phyloP scores from a whole-genome alignment of 1,140 invertebrate genomes.

The Zophobas morio region DNA sequence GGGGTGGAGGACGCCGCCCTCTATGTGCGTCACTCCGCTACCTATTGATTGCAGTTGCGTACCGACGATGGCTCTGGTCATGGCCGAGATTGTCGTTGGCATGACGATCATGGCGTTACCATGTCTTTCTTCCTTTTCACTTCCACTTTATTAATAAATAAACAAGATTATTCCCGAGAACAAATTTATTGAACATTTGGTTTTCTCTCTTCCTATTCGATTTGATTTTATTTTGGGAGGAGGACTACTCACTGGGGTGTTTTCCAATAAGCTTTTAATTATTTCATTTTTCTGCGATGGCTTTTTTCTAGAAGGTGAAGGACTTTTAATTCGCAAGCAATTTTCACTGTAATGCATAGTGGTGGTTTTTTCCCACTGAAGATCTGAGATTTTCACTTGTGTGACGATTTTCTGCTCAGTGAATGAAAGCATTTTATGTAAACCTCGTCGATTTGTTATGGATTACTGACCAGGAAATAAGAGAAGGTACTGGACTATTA shows the following conservation, averaged over 20 bases:
- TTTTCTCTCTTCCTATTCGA: conserved; percentile 1
- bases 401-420: conserved; percentile 24
- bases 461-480: conserved; percentile 42
- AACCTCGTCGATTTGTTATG: conserved; percentile 27
- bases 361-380: too few relatives aligned
- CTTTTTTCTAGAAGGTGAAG: not conserved
- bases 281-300: not conserved
- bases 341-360: not conserved
- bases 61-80: conserved; percentile 55
- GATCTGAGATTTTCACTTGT: too few relatives aligned
- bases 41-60: conserved; percentile 61
- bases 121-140: conserved; percentile 49
- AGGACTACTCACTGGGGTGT: not conserved
- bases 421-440: conserved; percentile 23
- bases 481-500: conserved; percentile 42
- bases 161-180: conserved; percentile 39
- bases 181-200: conserved; percentile 28
- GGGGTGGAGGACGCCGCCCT: conserved; percentile 52
- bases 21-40: conserved; percentile 57
- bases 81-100: conserved; percentile 57
- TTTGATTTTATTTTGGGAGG: conserved; percentile 4
- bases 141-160: conserved; percentile 44
- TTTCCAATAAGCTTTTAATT: conserved; percentile 10
- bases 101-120: conserved; percentile 54
- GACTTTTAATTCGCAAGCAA: not conserved